Conservation (phyloP, 2,888 invertebrate genomes). For the Chaitophorus viminalis region DNA sequence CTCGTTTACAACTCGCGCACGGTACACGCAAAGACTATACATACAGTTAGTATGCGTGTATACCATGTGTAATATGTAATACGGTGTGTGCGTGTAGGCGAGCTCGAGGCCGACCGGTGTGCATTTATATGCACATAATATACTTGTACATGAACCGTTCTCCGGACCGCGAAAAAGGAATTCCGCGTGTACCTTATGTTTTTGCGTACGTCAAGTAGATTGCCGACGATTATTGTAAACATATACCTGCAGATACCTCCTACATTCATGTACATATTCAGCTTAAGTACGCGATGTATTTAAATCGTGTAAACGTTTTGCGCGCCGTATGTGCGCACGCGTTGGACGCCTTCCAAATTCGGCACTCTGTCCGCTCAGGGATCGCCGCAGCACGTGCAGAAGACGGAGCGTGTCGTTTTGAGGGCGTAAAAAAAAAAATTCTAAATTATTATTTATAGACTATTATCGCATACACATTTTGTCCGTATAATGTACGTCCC, state of each 20-base stretch:
- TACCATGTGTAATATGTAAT: too few relatives aligned
- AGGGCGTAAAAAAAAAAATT: constrained; percentile 5
- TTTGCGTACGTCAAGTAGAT: neutral
- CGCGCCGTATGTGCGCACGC: neutral
- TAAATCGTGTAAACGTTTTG: constrained; percentile 27
- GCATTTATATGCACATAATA: neutral
- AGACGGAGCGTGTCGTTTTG: neutral
- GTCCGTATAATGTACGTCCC: neutral
- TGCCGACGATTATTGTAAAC: neutral
- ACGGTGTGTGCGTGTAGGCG: neutral
- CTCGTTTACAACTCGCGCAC: too few relatives aligned
- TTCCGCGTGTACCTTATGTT: too few relatives aligned
- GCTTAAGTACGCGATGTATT: neutral
- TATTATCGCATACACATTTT: neutral
- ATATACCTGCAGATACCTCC: too few relatives aligned
- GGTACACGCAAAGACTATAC: too few relatives aligned
- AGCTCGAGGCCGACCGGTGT: constrained; percentile 37
- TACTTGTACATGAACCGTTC: neutral
- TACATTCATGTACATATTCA: neutral
- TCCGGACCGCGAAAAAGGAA: constrained; percentile 36
- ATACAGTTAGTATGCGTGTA: too few relatives aligned
- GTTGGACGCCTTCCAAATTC: constrained; percentile 36
- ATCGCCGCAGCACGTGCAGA: neutral
- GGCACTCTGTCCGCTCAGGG: neutral
- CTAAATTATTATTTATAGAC: constrained; percentile 17